These are phyloP conservation scores for Scaptomyza graminum DNA, from an alignment of 1,140 invertebrate species.

Conservation along the genomic window DNA sequence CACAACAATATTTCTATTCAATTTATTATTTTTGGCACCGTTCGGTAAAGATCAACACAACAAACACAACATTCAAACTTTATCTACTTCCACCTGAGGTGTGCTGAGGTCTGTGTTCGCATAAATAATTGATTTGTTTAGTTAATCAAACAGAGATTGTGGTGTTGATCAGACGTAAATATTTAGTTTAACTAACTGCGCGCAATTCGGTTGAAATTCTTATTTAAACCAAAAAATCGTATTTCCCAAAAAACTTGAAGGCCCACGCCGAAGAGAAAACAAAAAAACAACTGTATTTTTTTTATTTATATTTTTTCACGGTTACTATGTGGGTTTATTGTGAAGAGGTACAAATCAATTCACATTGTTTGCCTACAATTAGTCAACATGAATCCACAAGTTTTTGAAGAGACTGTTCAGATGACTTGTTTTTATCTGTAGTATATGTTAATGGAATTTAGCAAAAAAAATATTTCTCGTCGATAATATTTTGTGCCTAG, in stretches of 20 bases:
- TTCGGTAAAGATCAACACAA: constrained; percentile 57
- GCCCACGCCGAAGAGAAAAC: constrained; percentile 23
- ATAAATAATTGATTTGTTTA: constrained; percentile 82
- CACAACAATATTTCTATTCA: constrained; percentile 63
- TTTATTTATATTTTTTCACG: constrained; percentile 13
- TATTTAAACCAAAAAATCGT: constrained; percentile 36
- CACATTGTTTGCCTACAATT: constrained; percentile 62
- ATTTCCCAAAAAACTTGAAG: constrained; percentile 35
- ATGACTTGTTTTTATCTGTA: constrained; percentile 10
- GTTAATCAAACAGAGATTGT: constrained; percentile 57
- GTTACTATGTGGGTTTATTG: constrained; percentile 34
- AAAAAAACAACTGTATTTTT: constrained; percentile 5
- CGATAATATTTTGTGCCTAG: constrained; percentile 40
- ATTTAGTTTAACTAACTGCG: constrained; percentile 70
- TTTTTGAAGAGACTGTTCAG: constrained; percentile 54
- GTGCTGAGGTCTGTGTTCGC: constrained; percentile 39
- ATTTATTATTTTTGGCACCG: constrained; percentile 76
- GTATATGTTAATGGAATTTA: constrained; percentile 24
- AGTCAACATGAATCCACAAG: constrained; percentile 74
- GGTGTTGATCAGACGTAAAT: constrained; percentile 63
- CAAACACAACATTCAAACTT: constrained; percentile 23
- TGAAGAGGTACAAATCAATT: constrained; percentile 39
- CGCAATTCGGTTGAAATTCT: constrained; percentile 66
- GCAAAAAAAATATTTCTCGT: no score
- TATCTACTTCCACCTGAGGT: constrained; percentile 45